Evolutionary conservation across 1,140 invertebrate species (phyloP).

Genomic region (Hetaerina americana): DNA sequence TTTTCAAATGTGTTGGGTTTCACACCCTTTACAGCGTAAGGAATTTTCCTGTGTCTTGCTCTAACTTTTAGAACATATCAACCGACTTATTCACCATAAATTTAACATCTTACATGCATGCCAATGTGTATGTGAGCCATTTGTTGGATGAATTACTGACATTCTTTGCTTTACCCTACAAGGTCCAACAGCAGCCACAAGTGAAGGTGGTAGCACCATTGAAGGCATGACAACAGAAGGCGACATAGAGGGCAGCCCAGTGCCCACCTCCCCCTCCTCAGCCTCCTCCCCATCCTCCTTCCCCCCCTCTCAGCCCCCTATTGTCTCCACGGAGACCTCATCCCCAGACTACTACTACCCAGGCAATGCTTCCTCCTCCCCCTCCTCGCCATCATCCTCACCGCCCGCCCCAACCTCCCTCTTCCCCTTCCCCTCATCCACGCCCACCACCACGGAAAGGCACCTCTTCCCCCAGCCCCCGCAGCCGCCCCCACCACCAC

Average conservation of each 20-base stretch:
- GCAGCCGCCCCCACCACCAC: constrained; percentile 4
- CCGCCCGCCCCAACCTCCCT: constrained; percentile 16
- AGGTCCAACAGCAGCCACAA: constrained; percentile 7
- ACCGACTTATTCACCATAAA: too few species aligned
- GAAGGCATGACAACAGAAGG: constrained; percentile 8
- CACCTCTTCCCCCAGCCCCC: constrained; percentile 11
- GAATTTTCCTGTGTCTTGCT: too few species aligned
- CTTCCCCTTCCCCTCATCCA: constrained; percentile 14
- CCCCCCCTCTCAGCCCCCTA: constrained; percentile 3
- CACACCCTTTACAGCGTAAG: too few species aligned
- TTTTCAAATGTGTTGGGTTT: too few species aligned
- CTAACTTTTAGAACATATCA: too few species aligned
- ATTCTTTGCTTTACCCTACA: too few species aligned
- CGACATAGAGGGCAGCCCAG: not conserved
- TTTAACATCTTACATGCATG: too few species aligned
- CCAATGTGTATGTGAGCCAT: too few species aligned
- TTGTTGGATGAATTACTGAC: too few species aligned
- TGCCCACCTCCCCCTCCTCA: not conserved
- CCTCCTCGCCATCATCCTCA: constrained; percentile 3
- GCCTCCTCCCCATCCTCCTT: not conserved
- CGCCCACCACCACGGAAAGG: constrained; percentile 13
- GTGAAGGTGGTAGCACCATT: not conserved
- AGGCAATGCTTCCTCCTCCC: not conserved
- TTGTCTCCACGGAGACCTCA: too few species aligned
- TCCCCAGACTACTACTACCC: constrained; percentile 9